Evolutionary conservation across 2,113 vertebrate species (phyloP), one percentile per base, ranked within the genome.

Genomic region (Plecturocebus donacophilus): DNA sequence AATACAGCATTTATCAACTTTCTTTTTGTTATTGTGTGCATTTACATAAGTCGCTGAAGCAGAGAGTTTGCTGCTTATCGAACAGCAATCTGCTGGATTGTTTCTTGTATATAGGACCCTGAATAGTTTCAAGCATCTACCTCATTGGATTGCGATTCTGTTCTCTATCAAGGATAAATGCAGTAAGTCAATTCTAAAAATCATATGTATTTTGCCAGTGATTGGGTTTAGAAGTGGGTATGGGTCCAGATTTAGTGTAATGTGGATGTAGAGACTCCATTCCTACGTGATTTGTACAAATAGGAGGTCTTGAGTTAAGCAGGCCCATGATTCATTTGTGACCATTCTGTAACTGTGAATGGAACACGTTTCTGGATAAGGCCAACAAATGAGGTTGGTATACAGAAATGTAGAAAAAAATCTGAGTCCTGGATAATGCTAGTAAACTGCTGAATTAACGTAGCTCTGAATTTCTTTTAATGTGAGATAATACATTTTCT

Each of bases 1-100:
- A 88, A 93, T 76, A 5, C 80, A 30, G 9, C 23, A 45, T 90
- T 85, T 86, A 25, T 83, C 70, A 52, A n/a, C 23, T 82, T 89
- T 88, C 17, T 91, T 88, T 77, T 45, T 83, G 35, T 56, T 85
- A 61, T 71, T 61, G 1, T 47, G 4, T 16, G 1, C 64, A 70
- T 79, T 87, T 68, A 38, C 8, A 30, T 49, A n/a, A 71, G 40
- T 42, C 35, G 17, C n/a, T 27, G 32, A 80, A 84, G 35, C 32
- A 94, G 30, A 10, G 8, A 3, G 2, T 17, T 40, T 91, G 0
- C 42, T 91, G 38, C 5, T 32, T 83, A 42, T 58, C 2, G 19
- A 42, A 6, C 19, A 75, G 0, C 1, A 8, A 47, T 12, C 3
- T 81, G 8, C 6, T 87, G 3, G 35, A 49, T 79, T 86, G 42